These are phyloP conservation scores for Stegodyphus dumicola DNA, from an alignment of 1,140 invertebrate species.

Conservation along the genomic window DNA sequence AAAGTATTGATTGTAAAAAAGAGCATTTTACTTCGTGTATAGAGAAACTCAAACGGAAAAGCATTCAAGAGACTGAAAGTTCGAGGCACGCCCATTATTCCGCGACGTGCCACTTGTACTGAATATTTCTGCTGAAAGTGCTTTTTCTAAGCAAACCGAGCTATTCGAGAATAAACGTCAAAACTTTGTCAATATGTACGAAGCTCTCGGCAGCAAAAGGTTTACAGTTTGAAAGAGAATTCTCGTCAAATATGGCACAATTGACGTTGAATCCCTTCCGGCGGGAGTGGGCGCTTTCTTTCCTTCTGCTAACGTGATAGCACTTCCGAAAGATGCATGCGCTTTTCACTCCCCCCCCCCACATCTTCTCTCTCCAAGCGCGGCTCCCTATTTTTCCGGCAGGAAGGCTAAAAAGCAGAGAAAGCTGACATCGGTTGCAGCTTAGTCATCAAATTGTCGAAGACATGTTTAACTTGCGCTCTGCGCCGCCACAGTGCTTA, in stretches of 20 bases:
- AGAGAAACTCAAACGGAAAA: neutral
- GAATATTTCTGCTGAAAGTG: conserved; percentile 42
- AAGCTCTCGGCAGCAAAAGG: conserved; percentile 53
- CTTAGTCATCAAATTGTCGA: conserved; percentile 61
- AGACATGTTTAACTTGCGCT: conserved; percentile 59
- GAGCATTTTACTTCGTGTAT: neutral
- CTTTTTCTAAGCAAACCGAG: conserved; percentile 57
- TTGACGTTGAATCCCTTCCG: conserved; percentile 54
- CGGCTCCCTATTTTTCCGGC: conserved; percentile 52
- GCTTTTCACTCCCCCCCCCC: neutral
- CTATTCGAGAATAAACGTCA: conserved; percentile 52
- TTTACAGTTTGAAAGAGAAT: conserved; percentile 32
- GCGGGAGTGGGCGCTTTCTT: conserved; percentile 28
- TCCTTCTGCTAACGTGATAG: conserved; percentile 27
- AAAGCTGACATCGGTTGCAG: conserved; percentile 54
- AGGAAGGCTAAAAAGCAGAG: conserved; percentile 49
- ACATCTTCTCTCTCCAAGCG: neutral
- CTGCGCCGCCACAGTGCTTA: conserved; percentile 49
- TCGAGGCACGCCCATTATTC: conserved; percentile 2
- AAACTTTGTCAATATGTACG: conserved; percentile 57
- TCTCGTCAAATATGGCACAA: conserved; percentile 53
- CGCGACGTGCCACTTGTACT: neutral
- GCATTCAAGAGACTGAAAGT: neutral
- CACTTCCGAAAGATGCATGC: conserved; percentile 23
- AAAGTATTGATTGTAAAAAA: neutral